phyloP scores from a whole-genome alignment of 2,797 vertebrate species.

The Molossus molossus region DNA sequence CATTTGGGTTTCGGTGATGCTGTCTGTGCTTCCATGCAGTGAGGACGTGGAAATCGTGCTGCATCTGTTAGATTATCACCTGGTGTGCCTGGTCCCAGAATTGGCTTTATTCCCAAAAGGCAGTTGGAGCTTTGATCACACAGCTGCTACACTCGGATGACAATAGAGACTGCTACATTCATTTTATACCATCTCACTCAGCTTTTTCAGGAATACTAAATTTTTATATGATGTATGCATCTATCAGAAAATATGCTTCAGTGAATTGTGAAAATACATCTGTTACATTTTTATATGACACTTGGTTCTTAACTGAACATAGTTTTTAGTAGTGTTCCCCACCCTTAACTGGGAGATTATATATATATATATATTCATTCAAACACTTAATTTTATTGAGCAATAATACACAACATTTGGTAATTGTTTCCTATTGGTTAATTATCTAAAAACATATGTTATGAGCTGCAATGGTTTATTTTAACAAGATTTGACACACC shows the following conservation, averaged over 20 bases:
- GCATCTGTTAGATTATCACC: conserved; percentile 10
- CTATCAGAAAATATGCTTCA: conserved; percentile 57
- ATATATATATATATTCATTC: conserved; percentile 62
- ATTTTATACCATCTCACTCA: conserved; percentile 43
- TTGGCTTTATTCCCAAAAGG: conserved; percentile 62
- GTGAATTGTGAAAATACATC: conserved; percentile 56
- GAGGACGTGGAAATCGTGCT: background rate
- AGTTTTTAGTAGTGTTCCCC: conserved; percentile 78
- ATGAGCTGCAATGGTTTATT: conserved; percentile 80
- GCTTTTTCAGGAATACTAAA: background rate
- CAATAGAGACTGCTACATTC: conserved; percentile 62
- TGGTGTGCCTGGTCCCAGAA: conserved; percentile 3
- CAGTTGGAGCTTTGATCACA: conserved; percentile 68
- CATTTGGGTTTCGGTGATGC: background rate
- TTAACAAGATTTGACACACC: conserved; percentile 75
- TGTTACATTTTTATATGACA: conserved; percentile 9
- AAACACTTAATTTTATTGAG: conserved; percentile 85
- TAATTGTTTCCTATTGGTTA: conserved; percentile 81
- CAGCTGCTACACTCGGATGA: conserved; percentile 68
- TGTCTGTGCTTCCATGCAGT: background rate
- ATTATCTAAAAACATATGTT: conserved; percentile 82
- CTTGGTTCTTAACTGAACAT: conserved; percentile 68
- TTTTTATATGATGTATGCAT: conserved; percentile 1
- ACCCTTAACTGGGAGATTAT: background rate
- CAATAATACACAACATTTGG: conserved; percentile 77